Base-by-base conservation (phyloP, 2,797 vertebrate species). In the Sciurus vulgaris region DNA sequence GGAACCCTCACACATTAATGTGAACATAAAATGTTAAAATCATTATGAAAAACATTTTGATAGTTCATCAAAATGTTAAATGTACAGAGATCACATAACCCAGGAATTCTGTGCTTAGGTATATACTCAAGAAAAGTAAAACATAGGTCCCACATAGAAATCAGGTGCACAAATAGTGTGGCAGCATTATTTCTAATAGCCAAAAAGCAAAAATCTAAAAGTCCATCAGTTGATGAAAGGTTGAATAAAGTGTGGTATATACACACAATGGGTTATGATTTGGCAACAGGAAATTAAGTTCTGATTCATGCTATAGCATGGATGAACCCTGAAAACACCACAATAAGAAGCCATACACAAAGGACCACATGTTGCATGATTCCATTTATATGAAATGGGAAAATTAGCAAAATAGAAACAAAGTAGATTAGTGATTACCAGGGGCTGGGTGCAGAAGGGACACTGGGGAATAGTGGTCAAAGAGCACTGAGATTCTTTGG, bases 51-150 rank as follows among this genome's bases (percentile, higher is more conserved):
- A 86, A 90, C 24, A 59, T 49, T 90, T 83, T 69, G 70, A 30
- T 26, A 61, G n/a, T 54, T 93, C 76, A 56, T 93, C 54, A 89
- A 92, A 89, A 59, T 96, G 35, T 67, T 94, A 93, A 91, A 89
- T 61, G 59, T 5, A 86, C 47, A 77, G 22, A 61, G 86, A 77
- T 38, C 69, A 47, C 24, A 63, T 65, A 86, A 89, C 11, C 49
- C 30, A 61, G 51, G 4, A 91, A 95, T 63, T 83, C 38, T 10
- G 79, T 28, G 59, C 56, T 59, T 79, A 92, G n/a, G 56, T 83
- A 76, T 59, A 78, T 69, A 77, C 14, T 74, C 28, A 74, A 86
- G 49, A 84, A 77, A 86, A 96, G 72, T 70, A 96, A 89, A 96
- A 91, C 8, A 15, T 30, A 86, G 59, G 35, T 69, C 38, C n/a